Base-by-base conservation (phyloP, 2,797 vertebrate species). In the Alosa sapidissima region DNA sequence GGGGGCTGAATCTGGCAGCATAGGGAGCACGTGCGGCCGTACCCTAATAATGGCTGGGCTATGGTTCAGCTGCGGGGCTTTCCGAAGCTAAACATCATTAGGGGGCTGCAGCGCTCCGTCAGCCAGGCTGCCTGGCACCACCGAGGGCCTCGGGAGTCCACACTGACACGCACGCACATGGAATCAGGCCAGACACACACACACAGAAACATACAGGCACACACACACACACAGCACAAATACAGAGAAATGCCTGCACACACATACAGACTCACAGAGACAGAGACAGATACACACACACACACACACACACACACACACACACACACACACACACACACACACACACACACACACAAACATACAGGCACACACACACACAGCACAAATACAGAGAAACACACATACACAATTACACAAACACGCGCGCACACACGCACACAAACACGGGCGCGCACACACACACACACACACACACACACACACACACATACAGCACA, bases 11-110 rank as follows among this genome's bases (percentile, higher is more conserved):
- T 47, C 83, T 85, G 60, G 81, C 65, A 54, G 65, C 58, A 68
- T n/a, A 72, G 41, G 81, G 16, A 58, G 54, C 84, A 83, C 84
- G 33, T 82, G 81, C 33, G 83, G 48, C 83, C 78, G 68, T 89
- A 85, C 86, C 90, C 84, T 83, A 90, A 90, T 33, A 84, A 83
- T 91, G 88, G 89, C 87, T 89, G 81, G 51, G 87, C 81, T 82
- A 84, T 82, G 88, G 87, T 92, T 92, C 91, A 90, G 72, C 78
- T 81, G 90, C 84, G 83, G 88, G 89, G 82, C 86, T 91, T 89
- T 75, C 68, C 86, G 72, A 91, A 90, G 91, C 84, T 88, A 93
- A 90, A 91, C 89, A 91, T 91, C 85, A 92, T 92, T 91, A 91
- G 82, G 72, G 72, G 41, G 72, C 72, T 78, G 72, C 36, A 87